Conservation (phyloP, 2,888 invertebrate genomes). For the Bedellia somnulentella region DNA sequence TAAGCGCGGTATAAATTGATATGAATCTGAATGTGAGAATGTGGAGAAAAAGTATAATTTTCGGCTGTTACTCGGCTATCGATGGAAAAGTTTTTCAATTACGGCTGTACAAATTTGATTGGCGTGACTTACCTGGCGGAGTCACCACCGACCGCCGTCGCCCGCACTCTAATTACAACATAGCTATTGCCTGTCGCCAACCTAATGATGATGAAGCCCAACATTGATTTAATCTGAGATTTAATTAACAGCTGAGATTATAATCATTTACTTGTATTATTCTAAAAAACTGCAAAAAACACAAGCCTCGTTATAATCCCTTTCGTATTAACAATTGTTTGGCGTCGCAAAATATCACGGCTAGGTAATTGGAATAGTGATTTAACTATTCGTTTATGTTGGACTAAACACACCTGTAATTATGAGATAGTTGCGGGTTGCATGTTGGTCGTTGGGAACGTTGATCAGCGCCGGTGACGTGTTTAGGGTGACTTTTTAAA, state of each 20-base stretch:
- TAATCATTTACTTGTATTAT: constrained; percentile 6
- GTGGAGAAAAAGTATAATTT: constrained; percentile 43
- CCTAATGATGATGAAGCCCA: constrained; percentile 5
- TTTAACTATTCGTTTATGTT: constrained; percentile 27
- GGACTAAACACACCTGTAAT: constrained; percentile 31
- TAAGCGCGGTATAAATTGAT: constrained; percentile 41
- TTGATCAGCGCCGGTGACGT: constrained; percentile 24
- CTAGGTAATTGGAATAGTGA: no score
- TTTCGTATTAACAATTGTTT: no score
- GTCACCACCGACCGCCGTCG: no score
- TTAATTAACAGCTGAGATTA: constrained; percentile 4
- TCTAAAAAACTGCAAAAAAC: no score
- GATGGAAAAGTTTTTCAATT: constrained; percentile 56
- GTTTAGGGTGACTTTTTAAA: constrained; percentile 45
- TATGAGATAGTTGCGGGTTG: constrained; percentile 19
- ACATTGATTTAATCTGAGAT: not conserved
- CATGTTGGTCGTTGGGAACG: constrained; percentile 51
- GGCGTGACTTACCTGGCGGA: constrained; percentile 16
- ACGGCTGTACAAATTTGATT: constrained; percentile 36
- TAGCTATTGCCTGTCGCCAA: constrained; percentile 10
- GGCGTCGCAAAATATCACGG: no score
- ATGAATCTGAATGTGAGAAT: constrained; percentile 33
- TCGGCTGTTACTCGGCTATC: constrained; percentile 32
- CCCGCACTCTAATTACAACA: constrained; percentile 23
- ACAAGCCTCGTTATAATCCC: no score